Evolutionary conservation across 2,888 invertebrate genomes (phyloP).

Genomic region (Eupithecia inturbata): DNA sequence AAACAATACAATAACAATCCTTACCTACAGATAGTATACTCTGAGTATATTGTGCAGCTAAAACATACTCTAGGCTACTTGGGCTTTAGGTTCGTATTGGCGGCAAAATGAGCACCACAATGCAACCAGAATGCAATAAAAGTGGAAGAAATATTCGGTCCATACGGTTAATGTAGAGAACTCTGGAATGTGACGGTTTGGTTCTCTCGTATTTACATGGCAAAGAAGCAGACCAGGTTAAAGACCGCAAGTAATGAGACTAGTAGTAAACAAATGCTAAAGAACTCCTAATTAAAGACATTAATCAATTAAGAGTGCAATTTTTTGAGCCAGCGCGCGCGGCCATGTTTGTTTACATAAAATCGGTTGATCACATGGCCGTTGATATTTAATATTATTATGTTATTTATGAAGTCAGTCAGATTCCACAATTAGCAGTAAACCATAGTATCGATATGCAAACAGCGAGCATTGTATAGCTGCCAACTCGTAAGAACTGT

Average conservation of each 20-base stretch:
- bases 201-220: neutral
- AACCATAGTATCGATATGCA: constrained; percentile 27
- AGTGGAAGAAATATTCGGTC: neutral
- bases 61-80: neutral
- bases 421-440: constrained; percentile 38
- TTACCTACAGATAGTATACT: neutral
- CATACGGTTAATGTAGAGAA: neutral
- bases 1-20: neutral
- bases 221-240: neutral
- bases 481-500: constrained; percentile 47
- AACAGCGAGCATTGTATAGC: constrained; percentile 51
- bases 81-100: neutral
- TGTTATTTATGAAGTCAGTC: neutral
- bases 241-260: neutral
- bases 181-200: neutral
- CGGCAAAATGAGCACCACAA: neutral
- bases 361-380: neutral
- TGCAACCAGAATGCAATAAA: neutral
- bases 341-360: neutral
- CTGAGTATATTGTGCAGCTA: neutral
- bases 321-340: neutral
- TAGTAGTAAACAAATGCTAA: neutral
- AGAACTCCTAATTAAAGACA: neutral
- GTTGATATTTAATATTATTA: neutral
- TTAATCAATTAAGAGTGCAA: neutral